A percentile compares a stretch with the other conserved stretches of the same genome.
These are phyloP conservation scores for Ophonus ardosiacus DNA, from an alignment of 2,888 invertebrate genomes.

Conservation along the genomic window DNA sequence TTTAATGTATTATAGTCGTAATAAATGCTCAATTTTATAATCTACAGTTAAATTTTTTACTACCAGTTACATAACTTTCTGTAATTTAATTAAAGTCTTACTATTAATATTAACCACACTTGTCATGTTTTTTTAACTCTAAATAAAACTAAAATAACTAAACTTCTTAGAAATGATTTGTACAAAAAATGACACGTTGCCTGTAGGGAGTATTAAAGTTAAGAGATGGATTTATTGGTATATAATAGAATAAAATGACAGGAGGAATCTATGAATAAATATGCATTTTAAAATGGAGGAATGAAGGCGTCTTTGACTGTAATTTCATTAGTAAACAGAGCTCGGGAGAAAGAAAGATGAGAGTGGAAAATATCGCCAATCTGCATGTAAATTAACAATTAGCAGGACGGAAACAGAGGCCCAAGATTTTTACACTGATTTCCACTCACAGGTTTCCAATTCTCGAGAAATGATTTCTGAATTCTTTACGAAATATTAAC, in stretches of 20 bases:
- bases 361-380: slow-evolving; percentile 56
- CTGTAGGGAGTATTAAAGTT: slow-evolving; percentile 9
- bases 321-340: slow-evolving; percentile 58
- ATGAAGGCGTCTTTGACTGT: slow-evolving; percentile 44
- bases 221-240: slow-evolving; percentile 44
- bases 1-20: too few relatives aligned
- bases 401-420: slow-evolving; percentile 49
- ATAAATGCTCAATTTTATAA: too few relatives aligned
- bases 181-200: background rate
- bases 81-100: too few relatives aligned
- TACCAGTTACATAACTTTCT: too few relatives aligned
- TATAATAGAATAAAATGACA: slow-evolving; percentile 61
- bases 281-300: slow-evolving; percentile 58
- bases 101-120: too few relatives aligned
- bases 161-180: background rate
- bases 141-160: too few relatives aligned
- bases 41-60: too few relatives aligned
- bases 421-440: slow-evolving; percentile 39
- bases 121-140: too few relatives aligned
- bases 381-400: slow-evolving; percentile 60
- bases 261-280: slow-evolving; percentile 61
- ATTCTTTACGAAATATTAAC: background rate
- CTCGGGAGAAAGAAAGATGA: slow-evolving; percentile 18
- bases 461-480: background rate
- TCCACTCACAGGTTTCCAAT: slow-evolving; percentile 6